Conservation (phyloP, 2,797 vertebrate genomes). For the Cheirogaleus major region DNA sequence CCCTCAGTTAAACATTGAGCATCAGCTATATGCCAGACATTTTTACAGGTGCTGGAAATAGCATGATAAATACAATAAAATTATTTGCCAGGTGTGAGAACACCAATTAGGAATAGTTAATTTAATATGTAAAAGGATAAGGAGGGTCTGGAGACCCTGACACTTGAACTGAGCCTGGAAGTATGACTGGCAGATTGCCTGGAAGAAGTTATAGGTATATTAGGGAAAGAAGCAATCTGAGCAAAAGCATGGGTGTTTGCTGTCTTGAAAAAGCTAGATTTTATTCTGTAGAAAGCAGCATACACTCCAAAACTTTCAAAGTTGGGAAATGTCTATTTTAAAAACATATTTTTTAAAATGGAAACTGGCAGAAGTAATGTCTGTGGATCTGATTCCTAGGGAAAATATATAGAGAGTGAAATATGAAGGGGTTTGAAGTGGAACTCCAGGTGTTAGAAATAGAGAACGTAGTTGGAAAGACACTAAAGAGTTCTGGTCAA, state of each 20-base stretch:
- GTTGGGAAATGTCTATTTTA: constrained; percentile 11
- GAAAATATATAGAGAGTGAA: not conserved
- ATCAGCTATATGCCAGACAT: not conserved
- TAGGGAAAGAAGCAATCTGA: not conserved
- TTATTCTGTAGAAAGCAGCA: not conserved
- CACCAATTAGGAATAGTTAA: not conserved
- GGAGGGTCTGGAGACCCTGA: not conserved
- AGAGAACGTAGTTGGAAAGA: constrained; percentile 20
- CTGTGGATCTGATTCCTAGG: not conserved
- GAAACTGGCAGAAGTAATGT: constrained; percentile 9
- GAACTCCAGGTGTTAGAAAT: not conserved
- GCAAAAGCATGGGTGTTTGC: not conserved
- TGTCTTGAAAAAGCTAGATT: not conserved
- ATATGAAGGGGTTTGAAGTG: not conserved
- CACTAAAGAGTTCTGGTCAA: not conserved
- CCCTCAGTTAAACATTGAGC: not conserved
- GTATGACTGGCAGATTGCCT: not conserved
- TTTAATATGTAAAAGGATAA: constrained; percentile 1
- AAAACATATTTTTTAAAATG: constrained; percentile 28
- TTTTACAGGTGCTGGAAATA: constrained; percentile 5
- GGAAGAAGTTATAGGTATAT: not conserved
- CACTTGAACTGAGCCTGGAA: not conserved
- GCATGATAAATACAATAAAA: not conserved
- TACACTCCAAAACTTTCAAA: not conserved
- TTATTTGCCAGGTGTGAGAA: not conserved